Evolutionary conservation across 2,797 vertebrate genomes (phyloP), one percentile per base, ranked within the genome.

Genomic region (Crocidura indochinensis): DNA sequence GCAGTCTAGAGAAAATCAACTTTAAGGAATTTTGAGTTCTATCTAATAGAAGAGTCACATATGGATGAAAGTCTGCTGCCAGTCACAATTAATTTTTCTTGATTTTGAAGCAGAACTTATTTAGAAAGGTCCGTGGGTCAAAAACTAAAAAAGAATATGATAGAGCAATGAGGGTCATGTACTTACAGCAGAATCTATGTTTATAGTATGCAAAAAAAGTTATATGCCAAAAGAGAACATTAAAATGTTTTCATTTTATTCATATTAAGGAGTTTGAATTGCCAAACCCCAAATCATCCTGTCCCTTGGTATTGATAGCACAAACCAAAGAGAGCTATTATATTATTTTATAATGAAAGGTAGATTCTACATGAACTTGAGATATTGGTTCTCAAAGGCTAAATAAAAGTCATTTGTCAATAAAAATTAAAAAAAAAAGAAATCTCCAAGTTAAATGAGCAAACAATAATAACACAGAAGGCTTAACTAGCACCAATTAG

Each of bases 71-170:
- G 27, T 47, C 11, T 60, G 24, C 26, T 81, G n/a, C 60, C 38
- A 79, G 29, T 82, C 68, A 88, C 7, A 1, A 38, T 72, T 85
- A 62, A 80, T 72, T 26, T 53, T 76, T 84, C 29, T 67, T 84
- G 56, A 11, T n/a, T 94, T 46, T 84, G 2, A 92, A 92, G 31
- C 62, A 5, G 3, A 44, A n/a, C 24, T 62, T 65, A 71, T 29
- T 88, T 84, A 38, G 15, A 91, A 90, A 91, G 11, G 17, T 89
- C 3, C 22, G n/a, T 65, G 14, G 80, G 80, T 74, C 46, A 73
- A 87, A 73, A 22, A 8, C 65, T 76, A 29, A 67, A 92, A 65
- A 91, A 60, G 19, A 60, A 84, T 92, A 51, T 22, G 12, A 17
- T 64, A 71, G 9, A 19, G 3, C 26, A 44, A 8, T 53, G 31